Evolutionary conservation across 2,113 vertebrate genomes (phyloP).

Genomic region (Microcebus lehilahytsara): DNA sequence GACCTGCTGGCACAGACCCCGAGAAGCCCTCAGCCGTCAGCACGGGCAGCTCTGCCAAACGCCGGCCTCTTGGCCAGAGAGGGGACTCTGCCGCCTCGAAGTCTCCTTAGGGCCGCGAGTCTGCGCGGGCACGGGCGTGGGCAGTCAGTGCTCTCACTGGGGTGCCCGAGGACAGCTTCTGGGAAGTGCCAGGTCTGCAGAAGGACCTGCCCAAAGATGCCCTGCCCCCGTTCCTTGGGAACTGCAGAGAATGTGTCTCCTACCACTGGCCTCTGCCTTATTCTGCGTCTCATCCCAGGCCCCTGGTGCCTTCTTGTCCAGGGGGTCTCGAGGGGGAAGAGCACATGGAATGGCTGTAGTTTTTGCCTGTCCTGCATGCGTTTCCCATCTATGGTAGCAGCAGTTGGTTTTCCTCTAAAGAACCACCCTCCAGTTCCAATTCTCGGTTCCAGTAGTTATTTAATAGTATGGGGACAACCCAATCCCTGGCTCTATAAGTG

Average conservation of each 20-base stretch:
- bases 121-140: neutral
- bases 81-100: neutral
- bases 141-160: neutral
- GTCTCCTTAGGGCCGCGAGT: neutral
- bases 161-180: neutral
- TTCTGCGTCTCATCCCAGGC: neutral
- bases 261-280: neutral
- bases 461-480: too few species aligned
- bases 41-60: neutral
- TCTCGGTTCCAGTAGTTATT: neutral
- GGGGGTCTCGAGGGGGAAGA: neutral
- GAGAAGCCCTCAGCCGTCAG: neutral
- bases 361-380: neutral
- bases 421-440: neutral
- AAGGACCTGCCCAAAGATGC: neutral
- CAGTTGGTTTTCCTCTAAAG: neutral
- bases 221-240: neutral
- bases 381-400: neutral
- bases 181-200: neutral
- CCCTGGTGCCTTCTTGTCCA: neutral
- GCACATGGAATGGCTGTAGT: too few species aligned
- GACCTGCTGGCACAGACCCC: neutral
- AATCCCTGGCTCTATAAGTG: neutral
- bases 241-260: too few species aligned
- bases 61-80: neutral